A percentile compares a stretch with the other conserved stretches of the same genome.
Conservation (phyloP, 2,797 vertebrate genomes). For the Tragelaphus oryx region DNA sequence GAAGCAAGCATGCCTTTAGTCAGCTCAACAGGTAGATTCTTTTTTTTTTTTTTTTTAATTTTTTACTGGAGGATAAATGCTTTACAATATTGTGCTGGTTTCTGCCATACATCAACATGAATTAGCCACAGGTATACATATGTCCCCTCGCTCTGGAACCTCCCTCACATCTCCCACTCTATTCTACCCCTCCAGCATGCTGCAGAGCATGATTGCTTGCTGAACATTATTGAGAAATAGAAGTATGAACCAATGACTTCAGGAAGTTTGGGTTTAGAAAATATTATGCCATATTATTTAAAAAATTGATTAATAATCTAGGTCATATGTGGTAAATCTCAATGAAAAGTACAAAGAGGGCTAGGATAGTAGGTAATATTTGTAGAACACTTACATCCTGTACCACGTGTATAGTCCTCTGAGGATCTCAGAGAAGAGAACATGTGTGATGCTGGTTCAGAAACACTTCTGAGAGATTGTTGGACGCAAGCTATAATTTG, state of each 20-base stretch:
- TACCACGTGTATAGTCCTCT: background rate
- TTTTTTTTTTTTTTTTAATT: background rate
- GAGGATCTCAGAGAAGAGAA: background rate
- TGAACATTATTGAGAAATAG: conserved; percentile 15
- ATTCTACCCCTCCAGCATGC: background rate
- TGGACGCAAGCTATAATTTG: background rate
- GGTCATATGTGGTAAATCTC: background rate
- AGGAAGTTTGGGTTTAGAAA: conserved; percentile 6
- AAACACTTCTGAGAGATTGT: background rate
- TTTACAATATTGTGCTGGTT: background rate
- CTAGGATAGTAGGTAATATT: background rate
- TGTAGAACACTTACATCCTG: background rate
- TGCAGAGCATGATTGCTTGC: background rate
- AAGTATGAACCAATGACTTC: conserved; percentile 2
- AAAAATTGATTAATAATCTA: background rate
- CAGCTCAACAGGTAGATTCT: background rate
- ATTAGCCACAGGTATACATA: background rate
- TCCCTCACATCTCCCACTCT: background rate
- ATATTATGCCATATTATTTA: background rate
- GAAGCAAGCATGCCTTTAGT: background rate
- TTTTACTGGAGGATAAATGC: background rate
- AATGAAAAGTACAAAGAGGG: background rate
- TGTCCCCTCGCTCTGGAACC: background rate
- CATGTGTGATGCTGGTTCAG: background rate
- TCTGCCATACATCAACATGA: background rate